phyloP scores from a whole-genome alignment of 2,888 invertebrate genomes.

The Lasioglossum malachurum region DNA sequence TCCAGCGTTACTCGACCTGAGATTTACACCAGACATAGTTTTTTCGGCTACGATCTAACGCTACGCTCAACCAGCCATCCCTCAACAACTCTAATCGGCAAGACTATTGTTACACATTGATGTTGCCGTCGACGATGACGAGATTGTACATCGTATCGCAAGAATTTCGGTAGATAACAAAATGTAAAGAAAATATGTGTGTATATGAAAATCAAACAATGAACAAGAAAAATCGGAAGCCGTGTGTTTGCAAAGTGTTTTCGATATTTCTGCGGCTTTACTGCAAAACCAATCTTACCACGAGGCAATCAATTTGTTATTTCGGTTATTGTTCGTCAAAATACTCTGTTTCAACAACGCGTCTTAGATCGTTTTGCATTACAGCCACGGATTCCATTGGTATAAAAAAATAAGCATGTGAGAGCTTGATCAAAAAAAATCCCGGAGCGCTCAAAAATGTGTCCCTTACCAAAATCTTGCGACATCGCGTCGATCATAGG shows the following conservation, averaged over 20 bases:
- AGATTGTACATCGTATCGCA: constrained; percentile 15
- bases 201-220: background rate
- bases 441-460: constrained; percentile 20
- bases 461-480: constrained; percentile 55
- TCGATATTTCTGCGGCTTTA: background rate
- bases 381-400: background rate
- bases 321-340: background rate
- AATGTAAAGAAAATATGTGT: background rate
- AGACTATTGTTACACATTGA: constrained; percentile 25
- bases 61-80: constrained; percentile 46
- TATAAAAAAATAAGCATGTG: background rate
- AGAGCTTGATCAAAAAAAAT: constrained; percentile 13
- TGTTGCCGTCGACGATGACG: constrained; percentile 21
- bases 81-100: constrained; percentile 21
- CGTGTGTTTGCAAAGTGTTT: background rate
- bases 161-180: constrained; percentile 21
- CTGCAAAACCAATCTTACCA: background rate
- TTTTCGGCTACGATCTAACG: constrained; percentile 59
- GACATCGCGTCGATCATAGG: constrained; percentile 41
- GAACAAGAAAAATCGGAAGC: constrained; percentile 26
- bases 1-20: constrained; percentile 81
- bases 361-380: background rate
- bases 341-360: background rate
- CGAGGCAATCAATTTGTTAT: background rate
- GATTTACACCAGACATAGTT: constrained; percentile 79